Conservation (phyloP, 2,113 vertebrate species). For the Phaethon lepturus region DNA sequence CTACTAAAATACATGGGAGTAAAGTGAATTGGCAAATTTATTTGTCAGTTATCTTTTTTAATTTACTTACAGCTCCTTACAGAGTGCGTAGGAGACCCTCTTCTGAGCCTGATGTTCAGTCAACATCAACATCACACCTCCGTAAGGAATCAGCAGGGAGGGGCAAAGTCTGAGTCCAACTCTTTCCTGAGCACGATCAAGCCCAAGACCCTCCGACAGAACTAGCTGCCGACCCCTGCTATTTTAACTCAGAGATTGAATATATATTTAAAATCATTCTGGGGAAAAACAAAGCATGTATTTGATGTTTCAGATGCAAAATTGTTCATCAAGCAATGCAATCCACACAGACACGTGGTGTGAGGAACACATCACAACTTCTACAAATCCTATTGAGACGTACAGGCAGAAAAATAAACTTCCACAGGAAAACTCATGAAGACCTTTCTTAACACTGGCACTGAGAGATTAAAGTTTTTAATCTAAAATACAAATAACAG, state of each 20-base stretch:
- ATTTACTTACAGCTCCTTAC: not conserved
- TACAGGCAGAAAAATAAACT: not conserved
- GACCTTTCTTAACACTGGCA: not conserved
- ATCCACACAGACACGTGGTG: not conserved
- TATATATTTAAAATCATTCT: not conserved
- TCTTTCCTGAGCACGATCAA: rapidly evolving
- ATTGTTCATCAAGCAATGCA: not conserved
- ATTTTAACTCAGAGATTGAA: not conserved
- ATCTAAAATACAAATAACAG: not conserved
- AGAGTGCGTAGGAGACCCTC: rapidly evolving
- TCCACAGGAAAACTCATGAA: not conserved
- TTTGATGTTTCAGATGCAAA: not conserved
- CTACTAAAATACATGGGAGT: not conserved
- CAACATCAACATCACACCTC: not conserved
- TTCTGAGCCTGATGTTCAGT: not conserved
- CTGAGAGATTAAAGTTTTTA: not conserved
- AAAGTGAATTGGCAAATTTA: not conserved
- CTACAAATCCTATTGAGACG: not conserved
- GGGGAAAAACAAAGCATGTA: rapidly evolving
- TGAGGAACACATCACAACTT: not conserved
- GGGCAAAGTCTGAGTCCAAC: not conserved
- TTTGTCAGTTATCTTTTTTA: too few species aligned
- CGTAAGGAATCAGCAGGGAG: not conserved
- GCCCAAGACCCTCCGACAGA: rapidly evolving
- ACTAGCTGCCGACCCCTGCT: not conserved